A percentile compares a stretch with the other conserved stretches of the same genome.
phyloP scores from a whole-genome alignment of 2,888 invertebrate species.

The Ptilodon capucinus region DNA sequence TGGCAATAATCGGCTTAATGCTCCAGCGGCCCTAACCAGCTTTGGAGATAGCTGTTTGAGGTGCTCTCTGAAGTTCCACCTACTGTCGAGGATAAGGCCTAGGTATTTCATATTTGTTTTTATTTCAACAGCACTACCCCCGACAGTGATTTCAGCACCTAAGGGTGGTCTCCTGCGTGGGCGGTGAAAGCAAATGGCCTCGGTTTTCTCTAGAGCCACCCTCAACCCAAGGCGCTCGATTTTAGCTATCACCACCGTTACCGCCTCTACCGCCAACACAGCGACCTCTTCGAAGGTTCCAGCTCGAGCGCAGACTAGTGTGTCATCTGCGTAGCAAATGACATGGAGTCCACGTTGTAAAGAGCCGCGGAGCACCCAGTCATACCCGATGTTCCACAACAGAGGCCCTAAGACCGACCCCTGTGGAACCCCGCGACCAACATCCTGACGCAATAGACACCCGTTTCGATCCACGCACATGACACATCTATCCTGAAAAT shows the following conservation, averaged over 20 bases:
- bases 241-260: not conserved
- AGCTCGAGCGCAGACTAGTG: conserved; percentile 5
- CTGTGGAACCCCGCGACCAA: conserved; percentile 20
- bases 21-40: not conserved
- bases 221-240: not conserved
- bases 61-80: not conserved
- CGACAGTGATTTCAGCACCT: too few relatives aligned
- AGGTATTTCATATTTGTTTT: not conserved
- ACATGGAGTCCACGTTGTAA: conserved; percentile 1
- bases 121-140: too few relatives aligned
- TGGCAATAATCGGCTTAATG: not conserved
- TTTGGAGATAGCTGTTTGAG: not conserved
- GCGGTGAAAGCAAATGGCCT: not conserved
- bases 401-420: too few relatives aligned
- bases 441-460: not conserved
- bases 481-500: conserved; percentile 7
- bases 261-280: not conserved
- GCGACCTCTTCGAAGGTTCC: not conserved
- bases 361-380: conserved; percentile 13
- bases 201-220: not conserved
- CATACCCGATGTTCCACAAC: too few relatives aligned
- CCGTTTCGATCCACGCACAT: not conserved
- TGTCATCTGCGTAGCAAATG: conserved; percentile 26
- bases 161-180: too few relatives aligned
- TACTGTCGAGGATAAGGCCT: not conserved